Base-by-base conservation (phyloP, 92 coral and sea anemone genomes). In the Phenganax stokvisi region DNA sequence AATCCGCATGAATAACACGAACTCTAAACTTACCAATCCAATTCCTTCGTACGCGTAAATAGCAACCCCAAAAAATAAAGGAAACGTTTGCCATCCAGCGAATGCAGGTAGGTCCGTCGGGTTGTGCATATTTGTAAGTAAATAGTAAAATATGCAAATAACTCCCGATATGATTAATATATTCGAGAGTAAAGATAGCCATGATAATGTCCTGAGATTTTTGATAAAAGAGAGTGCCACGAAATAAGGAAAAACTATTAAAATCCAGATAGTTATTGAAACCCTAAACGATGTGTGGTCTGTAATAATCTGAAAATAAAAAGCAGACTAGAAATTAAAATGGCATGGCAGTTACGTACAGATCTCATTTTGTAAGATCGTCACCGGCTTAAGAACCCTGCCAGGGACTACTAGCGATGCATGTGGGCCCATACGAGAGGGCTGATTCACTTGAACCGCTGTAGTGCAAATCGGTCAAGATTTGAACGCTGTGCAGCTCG, bases 31-130 rank as follows among this genome's bases (percentile, higher is more conserved):
- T 79, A 79, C 83, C 83, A 79, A 12, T 47, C 83, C 83, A 29
- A 93, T 91, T 20, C 97, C 97, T 81, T 93, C 98, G 80, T 89
- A 91, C 8, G 98, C 87, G 71, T 88, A 93, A 65, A 93, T 82
- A n/a, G 92, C 87, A 44, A 86, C 84, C 11, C 97, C 97, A 85
- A 89, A 88, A 75, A 90, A 80, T 55, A 91, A 83, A 7, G 93
- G 91, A 12, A 89, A 68, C 72, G 71, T 73, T 12, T 64, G 20
- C 10, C 60, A 56, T 9, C 91, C 91, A 57, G 87, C 88, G 76
- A 93, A 91, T 12, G 84, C 83, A 0, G 97, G 97, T 7, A 89
- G 78, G 17, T 71, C 81, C n/a, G 66, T 62, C n/a, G 90, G 90
- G 58, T 82, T 81, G 25, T 84, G 82, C 11, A 96, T 79, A 63